Base-by-base conservation (phyloP, 2,888 invertebrate genomes). In the Epirrhoe alternata region DNA sequence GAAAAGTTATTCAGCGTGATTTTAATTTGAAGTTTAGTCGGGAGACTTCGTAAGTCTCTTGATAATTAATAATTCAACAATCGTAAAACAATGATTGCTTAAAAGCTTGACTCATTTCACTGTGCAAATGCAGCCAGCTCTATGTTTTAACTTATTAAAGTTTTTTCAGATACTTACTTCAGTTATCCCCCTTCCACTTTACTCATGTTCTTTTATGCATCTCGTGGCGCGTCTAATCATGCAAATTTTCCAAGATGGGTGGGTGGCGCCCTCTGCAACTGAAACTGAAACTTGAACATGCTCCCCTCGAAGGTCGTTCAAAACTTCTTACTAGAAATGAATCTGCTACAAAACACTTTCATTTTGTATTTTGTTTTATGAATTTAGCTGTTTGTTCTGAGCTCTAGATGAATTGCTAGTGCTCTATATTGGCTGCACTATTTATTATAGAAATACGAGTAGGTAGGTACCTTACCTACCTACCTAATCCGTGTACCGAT, bases 241-340 rank as follows among this genome's bases (percentile, higher is more conserved):
- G 91, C 86, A 91, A 90, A 91, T 90, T 88, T 85, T 79, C 82
- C 80, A 77, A 86, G 88, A 86, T 81, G 83, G 84, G 86, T 81
- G 85, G 85, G 85, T 79, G 84, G 85, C 80, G 83, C 79, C 74
- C 80, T 82, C 81, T 82, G 81, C 84, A 76, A 85, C 84, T 86
- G 88, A 86, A 89, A 89, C 89, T 88, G 87, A 89, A 90, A 90
- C 88, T 87, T 83, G 80, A 78, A 83, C 82, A 80, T 77, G 86
- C 86, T 84, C 84, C 85, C 86, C 77, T 82, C 87, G 91, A 92
- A 92, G 92, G 92, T 92, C 92, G 92, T 90, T 88, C 83, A 83
- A 83, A 89, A 92, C 84, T 92, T 92, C 86, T 86, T 82, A 82
- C 83, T 84, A 86, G 86, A 86, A 89, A 88, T 86, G 88, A 91